Base-by-base conservation (phyloP, 2,113 vertebrate species). In the Diadophis punctatus region DNA sequence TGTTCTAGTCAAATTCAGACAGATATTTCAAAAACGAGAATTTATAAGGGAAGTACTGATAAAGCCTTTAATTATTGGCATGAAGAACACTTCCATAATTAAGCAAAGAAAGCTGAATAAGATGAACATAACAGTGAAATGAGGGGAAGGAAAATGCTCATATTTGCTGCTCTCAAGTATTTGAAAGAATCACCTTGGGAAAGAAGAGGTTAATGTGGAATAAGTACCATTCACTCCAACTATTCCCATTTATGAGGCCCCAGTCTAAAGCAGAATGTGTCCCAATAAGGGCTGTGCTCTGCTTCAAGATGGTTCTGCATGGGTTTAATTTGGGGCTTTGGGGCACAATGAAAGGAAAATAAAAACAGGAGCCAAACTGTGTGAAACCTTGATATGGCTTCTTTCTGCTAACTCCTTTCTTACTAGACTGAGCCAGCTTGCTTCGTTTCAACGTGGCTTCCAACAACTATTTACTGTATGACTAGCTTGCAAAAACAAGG, bases 331-430 rank as follows among this genome's bases (percentile, higher is more conserved):
- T 89, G 95, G 95, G 96, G 89, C 93, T 95, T 46, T 95, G 94
- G 93, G 90, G 90, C 56, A 95, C 94, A 96, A 94, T 90, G 95
- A 97, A 97, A 95, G 89, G 92, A 84, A 92, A 80, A 51, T 89
- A 95, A 95, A 96, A 97, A 97, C 94, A 94, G 34, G 92, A 97
- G 92, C 80, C 95, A 97, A 93, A 95, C 60, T 68, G 91, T 80
- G 43, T 30, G n/a, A 94, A 87, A 95, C 91, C 12, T 68, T 93
- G 94, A 93, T 94, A 95, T 9, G 10, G 51, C 95, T 95, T 93
- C 34, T 52, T 68, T 92, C 46, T 43, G 87, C 88, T 88, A 91
- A 49, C 7, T 56, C 88, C 68, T 49, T 93, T 91, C 93, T 90
- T 95, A 90, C 48, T 74, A 95, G 52, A 10, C 39, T 89, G 22